Percentiles rank a stretch among this genome's conserved stretches.
phyloP scores from a whole-genome alignment of 2,888 invertebrate species.

The Eilema caniola region DNA sequence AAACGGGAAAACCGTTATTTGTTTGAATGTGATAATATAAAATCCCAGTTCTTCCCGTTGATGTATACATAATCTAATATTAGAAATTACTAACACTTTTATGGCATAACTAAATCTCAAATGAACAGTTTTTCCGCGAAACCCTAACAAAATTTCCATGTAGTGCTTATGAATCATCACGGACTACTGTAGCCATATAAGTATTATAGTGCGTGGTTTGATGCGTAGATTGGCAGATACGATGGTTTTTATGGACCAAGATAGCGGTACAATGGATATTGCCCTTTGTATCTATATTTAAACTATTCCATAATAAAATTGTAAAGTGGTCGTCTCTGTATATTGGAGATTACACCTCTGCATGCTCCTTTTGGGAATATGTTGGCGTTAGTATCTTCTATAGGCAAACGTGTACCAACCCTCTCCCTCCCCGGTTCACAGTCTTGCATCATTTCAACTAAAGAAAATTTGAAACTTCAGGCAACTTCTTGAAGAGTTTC shows the following conservation, averaged over 20 bases:
- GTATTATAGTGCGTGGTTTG: neutral
- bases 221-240: constrained; percentile 9
- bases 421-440: too few relatives aligned
- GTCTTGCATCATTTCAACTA: too few relatives aligned
- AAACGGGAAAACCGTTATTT: neutral
- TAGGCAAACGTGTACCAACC: too few relatives aligned
- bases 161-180: constrained; percentile 17
- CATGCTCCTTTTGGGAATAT: too few relatives aligned
- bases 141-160: constrained; percentile 1
- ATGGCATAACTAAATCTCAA: neutral
- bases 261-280: constrained; percentile 6
- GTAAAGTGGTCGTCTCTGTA: too few relatives aligned
- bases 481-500: too few relatives aligned
- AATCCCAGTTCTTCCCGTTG: neutral
- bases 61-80: neutral
- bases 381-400: too few relatives aligned
- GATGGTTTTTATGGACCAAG: constrained; percentile 8
- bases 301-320: too few relatives aligned
- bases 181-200: constrained; percentile 9
- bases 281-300: neutral
- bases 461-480: too few relatives aligned
- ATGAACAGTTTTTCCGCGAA: constrained; percentile 8
- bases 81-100: constrained; percentile 5
- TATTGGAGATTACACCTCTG: too few relatives aligned
- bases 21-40: neutral